Evolutionary conservation across 2,797 vertebrate species (phyloP).

Genomic region (Phylloscopus collybita): DNA sequence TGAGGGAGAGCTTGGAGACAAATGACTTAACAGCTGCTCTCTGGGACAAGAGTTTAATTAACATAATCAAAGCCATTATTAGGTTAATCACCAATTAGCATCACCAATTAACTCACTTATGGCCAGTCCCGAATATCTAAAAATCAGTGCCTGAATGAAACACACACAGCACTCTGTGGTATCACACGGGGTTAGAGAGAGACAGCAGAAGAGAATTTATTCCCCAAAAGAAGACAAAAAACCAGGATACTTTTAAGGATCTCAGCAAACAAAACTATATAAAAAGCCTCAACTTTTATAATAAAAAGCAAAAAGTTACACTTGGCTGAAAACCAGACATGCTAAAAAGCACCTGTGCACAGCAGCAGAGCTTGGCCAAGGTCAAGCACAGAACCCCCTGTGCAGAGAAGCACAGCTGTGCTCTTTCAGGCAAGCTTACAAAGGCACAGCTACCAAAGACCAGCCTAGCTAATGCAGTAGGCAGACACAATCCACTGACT

Average conservation of each 20-base stretch:
- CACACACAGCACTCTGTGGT: background rate
- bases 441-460: background rate
- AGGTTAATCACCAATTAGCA: constrained; percentile 53
- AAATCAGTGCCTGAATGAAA: background rate
- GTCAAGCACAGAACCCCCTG: background rate
- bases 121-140: constrained; percentile 21
- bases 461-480: background rate
- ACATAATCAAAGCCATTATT: constrained; percentile 61
- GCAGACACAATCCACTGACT: background rate
- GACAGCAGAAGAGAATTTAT: background rate
- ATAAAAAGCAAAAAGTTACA: background rate
- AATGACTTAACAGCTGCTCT: constrained; percentile 43
- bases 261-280: background rate
- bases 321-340: background rate
- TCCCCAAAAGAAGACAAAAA: background rate
- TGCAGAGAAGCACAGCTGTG: background rate
- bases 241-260: background rate
- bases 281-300: background rate
- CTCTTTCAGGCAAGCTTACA: background rate
- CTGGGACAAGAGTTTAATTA: constrained; percentile 64
- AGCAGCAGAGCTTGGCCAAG: background rate
- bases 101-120: constrained; percentile 64
- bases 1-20: background rate
- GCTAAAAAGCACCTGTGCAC: background rate
- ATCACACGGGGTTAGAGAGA: background rate